These are phyloP conservation scores for Montipora cactus DNA, from an alignment of 64 coral and sea anemone genomes.

Conservation along the genomic window DNA sequence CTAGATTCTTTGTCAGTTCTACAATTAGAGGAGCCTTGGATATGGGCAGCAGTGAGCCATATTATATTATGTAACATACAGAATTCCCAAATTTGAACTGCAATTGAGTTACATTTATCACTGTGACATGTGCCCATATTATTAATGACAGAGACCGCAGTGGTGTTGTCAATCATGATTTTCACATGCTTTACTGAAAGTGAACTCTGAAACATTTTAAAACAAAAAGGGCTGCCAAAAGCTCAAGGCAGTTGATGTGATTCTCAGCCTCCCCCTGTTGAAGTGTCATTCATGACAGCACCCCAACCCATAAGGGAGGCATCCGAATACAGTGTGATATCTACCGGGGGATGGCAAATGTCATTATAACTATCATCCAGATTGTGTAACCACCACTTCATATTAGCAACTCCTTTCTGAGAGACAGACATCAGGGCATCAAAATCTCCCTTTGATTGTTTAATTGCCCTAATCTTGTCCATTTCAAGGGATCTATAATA, in stretches of 20 bases:
- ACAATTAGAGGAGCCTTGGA: constrained; percentile 48
- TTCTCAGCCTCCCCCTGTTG: constrained; percentile 37
- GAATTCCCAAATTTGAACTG: constrained; percentile 51
- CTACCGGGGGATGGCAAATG: constrained; percentile 28
- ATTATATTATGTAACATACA: constrained; percentile 39
- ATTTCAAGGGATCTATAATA: constrained; percentile 68
- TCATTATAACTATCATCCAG: constrained; percentile 46
- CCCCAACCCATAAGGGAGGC: constrained; percentile 69
- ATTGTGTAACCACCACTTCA: constrained; percentile 52
- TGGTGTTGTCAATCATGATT: constrained; percentile 64
- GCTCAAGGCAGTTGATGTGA: constrained; percentile 51
- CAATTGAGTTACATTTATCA: constrained; percentile 28
- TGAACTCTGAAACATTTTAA: constrained; percentile 16
- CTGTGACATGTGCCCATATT: constrained; percentile 59
- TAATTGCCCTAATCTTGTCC: constrained; percentile 45
- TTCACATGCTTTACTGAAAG: constrained; percentile 66
- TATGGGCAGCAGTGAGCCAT: constrained; percentile 76
- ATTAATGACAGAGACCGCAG: constrained; percentile 39
- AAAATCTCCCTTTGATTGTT: constrained; percentile 58
- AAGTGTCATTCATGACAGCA: constrained; percentile 6
- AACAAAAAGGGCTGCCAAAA: constrained; percentile 53
- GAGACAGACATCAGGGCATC: constrained; percentile 36
- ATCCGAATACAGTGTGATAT: constrained; percentile 53
- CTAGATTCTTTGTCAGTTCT: constrained; percentile 57
- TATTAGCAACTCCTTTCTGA: constrained; percentile 18